These are phyloP conservation scores for Mormyrops boulengeri DNA, from an alignment of 2,797 vertebrate genomes.

Conservation along the genomic window DNA sequence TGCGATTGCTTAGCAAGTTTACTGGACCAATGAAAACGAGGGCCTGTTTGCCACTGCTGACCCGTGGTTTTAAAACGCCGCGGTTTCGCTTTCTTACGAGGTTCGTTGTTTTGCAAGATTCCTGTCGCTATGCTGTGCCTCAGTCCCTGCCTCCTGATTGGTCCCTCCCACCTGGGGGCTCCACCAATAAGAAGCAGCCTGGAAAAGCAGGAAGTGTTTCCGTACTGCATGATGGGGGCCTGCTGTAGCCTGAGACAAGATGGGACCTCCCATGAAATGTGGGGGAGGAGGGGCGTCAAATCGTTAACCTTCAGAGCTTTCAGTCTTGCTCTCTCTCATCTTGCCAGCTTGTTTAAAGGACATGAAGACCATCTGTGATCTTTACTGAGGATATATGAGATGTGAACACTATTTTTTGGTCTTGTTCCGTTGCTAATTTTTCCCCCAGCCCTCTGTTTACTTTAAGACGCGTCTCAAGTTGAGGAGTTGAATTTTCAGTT, in stretches of 20 bases:
- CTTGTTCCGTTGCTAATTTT: background rate
- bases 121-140: slow-evolving; percentile 45
- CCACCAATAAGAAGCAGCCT: slow-evolving; percentile 47
- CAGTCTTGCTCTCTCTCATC: background rate
- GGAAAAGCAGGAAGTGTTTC: slow-evolving; percentile 45
- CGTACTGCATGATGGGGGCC: slow-evolving; percentile 29
- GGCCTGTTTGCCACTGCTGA: background rate
- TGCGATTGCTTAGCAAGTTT: background rate
- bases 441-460: background rate
- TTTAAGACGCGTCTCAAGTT: background rate
- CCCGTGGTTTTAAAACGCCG: background rate
- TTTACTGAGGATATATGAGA: background rate
- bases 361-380: background rate
- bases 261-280: background rate
- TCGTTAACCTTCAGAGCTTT: background rate
- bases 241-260: background rate
- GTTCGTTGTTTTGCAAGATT: slow-evolving; percentile 20
- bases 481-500: background rate
- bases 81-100: background rate
- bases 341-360: background rate
- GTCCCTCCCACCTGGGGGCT: slow-evolving; percentile 44
- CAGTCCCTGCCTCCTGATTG: slow-evolving; percentile 39
- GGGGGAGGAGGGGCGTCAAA: background rate
- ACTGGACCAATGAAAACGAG: background rate
- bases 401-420: background rate